Conservation (phyloP, 1,140 invertebrate species). For the Cotesia chilonis region DNA sequence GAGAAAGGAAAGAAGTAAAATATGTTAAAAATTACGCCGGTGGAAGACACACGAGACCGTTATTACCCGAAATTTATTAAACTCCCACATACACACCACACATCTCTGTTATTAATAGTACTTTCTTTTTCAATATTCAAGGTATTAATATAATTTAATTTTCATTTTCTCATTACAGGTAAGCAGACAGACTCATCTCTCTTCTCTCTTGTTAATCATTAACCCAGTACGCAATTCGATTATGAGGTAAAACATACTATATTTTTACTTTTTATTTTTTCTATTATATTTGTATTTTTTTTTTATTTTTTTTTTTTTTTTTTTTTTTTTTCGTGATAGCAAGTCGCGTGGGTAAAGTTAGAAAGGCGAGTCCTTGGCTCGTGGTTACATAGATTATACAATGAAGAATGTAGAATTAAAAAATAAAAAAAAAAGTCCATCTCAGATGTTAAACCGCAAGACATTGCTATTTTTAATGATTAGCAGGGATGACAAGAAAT, state of each 20-base stretch:
- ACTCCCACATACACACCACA: slow-evolving; percentile 11
- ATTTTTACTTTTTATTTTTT: slow-evolving; percentile 8
- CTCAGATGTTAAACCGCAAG: slow-evolving; percentile 24
- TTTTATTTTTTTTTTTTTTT: too few relatives aligned
- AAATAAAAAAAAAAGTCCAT: neutral
- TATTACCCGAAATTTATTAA: slow-evolving; percentile 22
- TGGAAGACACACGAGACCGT: slow-evolving; percentile 26
- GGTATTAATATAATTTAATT: neutral
- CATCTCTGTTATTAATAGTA: neutral
- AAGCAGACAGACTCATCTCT: slow-evolving; percentile 38
- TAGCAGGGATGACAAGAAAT: slow-evolving; percentile 12
- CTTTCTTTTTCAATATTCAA: too few relatives aligned
- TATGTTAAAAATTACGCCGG: neutral
- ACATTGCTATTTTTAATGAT: neutral
- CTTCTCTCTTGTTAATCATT: slow-evolving; percentile 14
- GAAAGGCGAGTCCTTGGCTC: slow-evolving; percentile 32
- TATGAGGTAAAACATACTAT: slow-evolving; percentile 20
- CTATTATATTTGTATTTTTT: neutral
- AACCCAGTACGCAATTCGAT: neutral
- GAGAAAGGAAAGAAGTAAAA: slow-evolving; percentile 13
- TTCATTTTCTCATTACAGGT: slow-evolving; percentile 51
- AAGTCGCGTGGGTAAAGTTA: slow-evolving; percentile 30
- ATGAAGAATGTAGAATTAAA: neutral
- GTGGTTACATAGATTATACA: slow-evolving; percentile 24
- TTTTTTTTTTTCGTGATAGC: slow-evolving; percentile 15